Conservation (phyloP, 2,888 invertebrate species). For the Aplocera efformata region DNA sequence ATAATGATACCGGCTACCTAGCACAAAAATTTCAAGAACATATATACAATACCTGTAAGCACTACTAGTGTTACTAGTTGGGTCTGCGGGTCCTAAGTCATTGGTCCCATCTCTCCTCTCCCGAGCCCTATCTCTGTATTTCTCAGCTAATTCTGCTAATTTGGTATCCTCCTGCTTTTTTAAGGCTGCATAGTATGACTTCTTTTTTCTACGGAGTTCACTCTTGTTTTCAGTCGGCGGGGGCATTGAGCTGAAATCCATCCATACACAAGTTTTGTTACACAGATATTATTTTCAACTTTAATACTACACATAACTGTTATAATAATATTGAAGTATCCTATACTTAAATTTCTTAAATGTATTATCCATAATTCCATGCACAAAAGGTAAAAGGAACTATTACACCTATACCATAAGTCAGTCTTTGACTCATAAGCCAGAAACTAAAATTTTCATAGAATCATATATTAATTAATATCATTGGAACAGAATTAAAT, state of each 20-base stretch:
- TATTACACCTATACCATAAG: too few relatives aligned
- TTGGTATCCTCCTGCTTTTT: constrained; percentile 98
- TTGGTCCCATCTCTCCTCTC: constrained; percentile 94
- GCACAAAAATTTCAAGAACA: too few relatives aligned
- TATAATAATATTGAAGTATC: too few relatives aligned
- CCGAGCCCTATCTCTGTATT: constrained; percentile 94
- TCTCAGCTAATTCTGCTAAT: constrained; percentile 95
- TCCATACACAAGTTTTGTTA: neutral
- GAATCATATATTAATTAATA: too few relatives aligned
- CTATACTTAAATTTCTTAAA: too few relatives aligned
- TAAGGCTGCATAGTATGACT: constrained; percentile 95
- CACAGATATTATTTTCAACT: neutral
- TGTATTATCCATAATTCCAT: too few relatives aligned
- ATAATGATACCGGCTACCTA: too few relatives aligned
- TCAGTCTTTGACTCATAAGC: too few relatives aligned
- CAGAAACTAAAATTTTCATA: too few relatives aligned
- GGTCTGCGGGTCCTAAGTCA: constrained; percentile 90
- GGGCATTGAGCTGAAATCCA: constrained; percentile 60
- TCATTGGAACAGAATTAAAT: too few relatives aligned
- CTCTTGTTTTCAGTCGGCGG: constrained; percentile 86
- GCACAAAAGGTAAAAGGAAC: too few relatives aligned
- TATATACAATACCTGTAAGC: constrained; percentile 80
- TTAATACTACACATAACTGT: too few relatives aligned
- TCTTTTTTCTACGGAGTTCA: constrained; percentile 94
- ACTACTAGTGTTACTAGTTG: constrained; percentile 90